Base-by-base conservation (phyloP, 2,797 vertebrate genomes). In the Malacoctenus gilli region DNA sequence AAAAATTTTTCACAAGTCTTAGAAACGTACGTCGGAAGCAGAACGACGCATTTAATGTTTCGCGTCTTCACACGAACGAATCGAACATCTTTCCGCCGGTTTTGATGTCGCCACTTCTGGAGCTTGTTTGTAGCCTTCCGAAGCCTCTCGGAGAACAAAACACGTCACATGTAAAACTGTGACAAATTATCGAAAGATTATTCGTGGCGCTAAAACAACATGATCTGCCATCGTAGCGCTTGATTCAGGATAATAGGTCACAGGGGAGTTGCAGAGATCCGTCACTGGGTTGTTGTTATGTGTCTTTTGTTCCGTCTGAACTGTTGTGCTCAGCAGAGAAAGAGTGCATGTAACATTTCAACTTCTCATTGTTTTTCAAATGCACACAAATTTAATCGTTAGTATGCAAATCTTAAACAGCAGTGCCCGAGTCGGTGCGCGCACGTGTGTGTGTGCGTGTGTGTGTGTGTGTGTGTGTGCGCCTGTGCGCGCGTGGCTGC, bases 371-470 rank as follows among this genome's bases (percentile, higher is more conserved):
- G 28, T 62, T 59, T 67, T 64, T 56, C 42, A 46, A 72, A 75
- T 54, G 32, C 46, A 30, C 37, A 48, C 31, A 70, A 54, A 73
- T 72, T 62, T 5, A 46, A 66, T 69, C 1, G 50, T 84, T 79
- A 68, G 71, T 80, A 87, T 90, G 84, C 80, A 88, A 85, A 91
- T 90, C 74, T 85, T 69, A 64, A 82, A 63, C 55, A 79, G 80
- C 72, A 79, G 67, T 59, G 70, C 85, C 57, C 74, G 62, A 82
- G 65, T 83, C 80, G 68, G 79, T 59, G 56, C 61, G 18, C 13
- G 11, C 52, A 52, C 55, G 71, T 46, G 18, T 30, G 49, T 56
- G 38, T 41, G 44, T 43, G 42, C 31, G 75, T 64, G 76, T 60
- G 85, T 66, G 79, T 42, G 76, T 78, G 84, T 41, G 44, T 42